A percentile compares a stretch with the other conserved stretches of the same genome.
Conservation (phyloP, 2,797 vertebrate genomes). For the Alca torda region DNA sequence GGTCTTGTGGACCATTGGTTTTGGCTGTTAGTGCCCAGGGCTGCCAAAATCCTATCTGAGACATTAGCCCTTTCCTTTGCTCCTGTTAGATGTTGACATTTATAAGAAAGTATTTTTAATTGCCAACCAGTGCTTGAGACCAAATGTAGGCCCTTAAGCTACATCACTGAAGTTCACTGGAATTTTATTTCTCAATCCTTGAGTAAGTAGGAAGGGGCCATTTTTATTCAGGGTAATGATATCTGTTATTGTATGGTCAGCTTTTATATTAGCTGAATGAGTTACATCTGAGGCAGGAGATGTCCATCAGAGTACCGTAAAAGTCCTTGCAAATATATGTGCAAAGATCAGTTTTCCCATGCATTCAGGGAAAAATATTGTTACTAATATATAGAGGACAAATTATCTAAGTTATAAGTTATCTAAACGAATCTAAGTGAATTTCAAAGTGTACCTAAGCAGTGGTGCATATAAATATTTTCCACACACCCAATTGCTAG, state of each 20-base stretch:
- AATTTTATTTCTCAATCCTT: neutral
- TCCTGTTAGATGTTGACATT: neutral
- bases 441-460: neutral
- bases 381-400: neutral
- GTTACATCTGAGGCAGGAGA: neutral
- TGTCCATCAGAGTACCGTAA: neutral
- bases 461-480: neutral
- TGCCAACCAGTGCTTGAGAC: neutral
- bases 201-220: neutral
- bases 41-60: neutral
- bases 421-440: neutral
- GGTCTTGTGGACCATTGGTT: neutral
- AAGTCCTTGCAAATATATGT: neutral
- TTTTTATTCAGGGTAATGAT: neutral
- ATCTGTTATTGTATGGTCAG: neutral
- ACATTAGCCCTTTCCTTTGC: neutral
- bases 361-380: neutral
- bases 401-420: neutral
- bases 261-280: neutral
- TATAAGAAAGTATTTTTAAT: neutral
- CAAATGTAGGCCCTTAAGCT: neutral
- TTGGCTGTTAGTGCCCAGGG: neutral
- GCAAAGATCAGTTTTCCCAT: neutral
- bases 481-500: neutral
- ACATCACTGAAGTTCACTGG: neutral